Evolutionary conservation across 1,140 invertebrate species (phyloP), one percentile per base, ranked within the genome.

Genomic region (Mactra quadrangularis): DNA sequence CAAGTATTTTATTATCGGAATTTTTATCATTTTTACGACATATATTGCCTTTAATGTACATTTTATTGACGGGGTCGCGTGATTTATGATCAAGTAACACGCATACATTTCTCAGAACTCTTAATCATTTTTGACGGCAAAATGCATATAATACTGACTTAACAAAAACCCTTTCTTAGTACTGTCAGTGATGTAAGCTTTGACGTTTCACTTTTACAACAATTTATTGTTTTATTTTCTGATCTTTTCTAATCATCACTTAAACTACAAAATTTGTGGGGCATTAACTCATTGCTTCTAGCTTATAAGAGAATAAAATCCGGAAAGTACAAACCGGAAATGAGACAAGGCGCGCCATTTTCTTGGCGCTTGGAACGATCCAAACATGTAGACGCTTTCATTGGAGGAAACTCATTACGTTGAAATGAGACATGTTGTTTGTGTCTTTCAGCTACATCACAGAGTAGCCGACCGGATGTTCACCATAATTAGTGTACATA

Each of bases 11-110:
- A 77, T 62, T 77, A 77, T 64, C 57, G 50, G 55, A 52, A 77
- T 77, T 77, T 64, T 47, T 55, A 77, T 77, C 57, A 77, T 62
- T 77, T 72, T 77, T 77, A 77, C 60, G 57, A 62, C 57, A 50
- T 45, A 62, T 77, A 77, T 45, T n/a, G 60, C 59, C 74, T 64
- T 77, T 77, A 62, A 77, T 77, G 74, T 77, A 64, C 74, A 77
- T 77, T 77, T 77, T 77, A 77, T 62, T 45, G 38, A 29, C 13
- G 17, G 35, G 57, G 29, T 52, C 57, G 57, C 31, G 45, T 77
- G 74, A 77, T 62, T 77, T 62, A 77, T 57, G 74, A 52, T 29
- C n/a, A 38, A 7, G n/a, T 27, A 15, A 57, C 74, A 77, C 45
- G 74, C 74, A 62, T 22, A n/a, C 25, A 6, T 60, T 55, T 55